Evolutionary conservation across 2,888 invertebrate genomes (phyloP).

Genomic region (Boloria selene): DNA sequence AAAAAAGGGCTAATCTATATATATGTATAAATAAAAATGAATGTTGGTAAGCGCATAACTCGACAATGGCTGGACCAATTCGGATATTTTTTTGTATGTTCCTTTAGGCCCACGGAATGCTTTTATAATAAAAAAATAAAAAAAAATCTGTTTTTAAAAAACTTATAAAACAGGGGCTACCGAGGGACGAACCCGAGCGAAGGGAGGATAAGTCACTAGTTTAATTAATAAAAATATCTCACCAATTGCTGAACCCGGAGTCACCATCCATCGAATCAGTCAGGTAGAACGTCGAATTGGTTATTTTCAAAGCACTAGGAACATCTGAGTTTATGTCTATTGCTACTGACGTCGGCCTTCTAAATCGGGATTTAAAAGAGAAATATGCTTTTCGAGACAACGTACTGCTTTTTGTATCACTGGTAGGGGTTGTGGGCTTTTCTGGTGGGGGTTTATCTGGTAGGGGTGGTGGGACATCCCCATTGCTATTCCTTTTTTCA

Average conservation of each 20-base stretch:
- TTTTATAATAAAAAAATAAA: too few species aligned
- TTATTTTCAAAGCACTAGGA: constrained; percentile 79
- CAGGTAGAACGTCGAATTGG: constrained; percentile 88
- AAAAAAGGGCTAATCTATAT: too few species aligned
- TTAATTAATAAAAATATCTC: constrained; percentile 43
- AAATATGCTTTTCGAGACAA: constrained; percentile 76
- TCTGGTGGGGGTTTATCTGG: constrained; percentile 65
- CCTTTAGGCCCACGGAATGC: too few species aligned
- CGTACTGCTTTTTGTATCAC: constrained; percentile 66
- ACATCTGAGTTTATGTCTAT: constrained; percentile 78
- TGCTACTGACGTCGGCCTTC: constrained; percentile 82
- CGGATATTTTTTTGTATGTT: too few species aligned
- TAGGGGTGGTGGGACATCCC: constrained; percentile 61
- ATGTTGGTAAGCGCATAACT: too few species aligned
- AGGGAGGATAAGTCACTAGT: too few species aligned
- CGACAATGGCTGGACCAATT: too few species aligned
- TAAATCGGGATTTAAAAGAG: constrained; percentile 84
- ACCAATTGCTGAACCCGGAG: constrained; percentile 83
- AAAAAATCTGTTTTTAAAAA: too few species aligned
- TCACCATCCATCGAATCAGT: constrained; percentile 86
- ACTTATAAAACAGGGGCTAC: too few species aligned
- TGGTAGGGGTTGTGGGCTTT: constrained; percentile 66
- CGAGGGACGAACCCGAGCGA: too few species aligned
- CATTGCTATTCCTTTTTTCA: constrained; percentile 56
- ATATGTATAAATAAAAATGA: too few species aligned